Evolutionary conservation across 2,797 vertebrate genomes (phyloP).

Genomic region (Acanthurus leucopareius): DNA sequence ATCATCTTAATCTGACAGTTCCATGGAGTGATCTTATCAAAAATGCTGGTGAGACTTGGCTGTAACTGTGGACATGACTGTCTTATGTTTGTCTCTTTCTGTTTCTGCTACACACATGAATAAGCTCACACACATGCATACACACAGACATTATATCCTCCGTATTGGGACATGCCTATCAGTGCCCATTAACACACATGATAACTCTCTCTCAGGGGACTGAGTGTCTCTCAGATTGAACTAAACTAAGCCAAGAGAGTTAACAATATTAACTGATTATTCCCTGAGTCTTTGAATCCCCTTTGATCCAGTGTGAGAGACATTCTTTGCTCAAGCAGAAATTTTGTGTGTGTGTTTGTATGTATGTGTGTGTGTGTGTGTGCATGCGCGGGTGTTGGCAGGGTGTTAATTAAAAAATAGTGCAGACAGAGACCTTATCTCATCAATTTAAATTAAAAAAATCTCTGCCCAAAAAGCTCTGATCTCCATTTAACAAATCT

Average conservation of each 20-base stretch:
- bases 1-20: background rate
- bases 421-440: constrained; percentile 49
- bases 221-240: constrained; percentile 41
- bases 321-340: constrained; percentile 18
- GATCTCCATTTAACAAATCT: constrained; percentile 39
- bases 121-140: background rate
- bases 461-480: constrained; percentile 49
- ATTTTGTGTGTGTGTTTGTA: background rate
- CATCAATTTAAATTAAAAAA: constrained; percentile 42
- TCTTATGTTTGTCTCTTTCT: background rate
- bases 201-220: constrained; percentile 23
- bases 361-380: background rate
- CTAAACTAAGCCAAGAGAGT: constrained; percentile 7
- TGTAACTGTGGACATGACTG: background rate
- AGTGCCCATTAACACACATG: constrained; percentile 24
- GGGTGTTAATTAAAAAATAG: constrained; percentile 38
- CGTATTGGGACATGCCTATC: background rate
- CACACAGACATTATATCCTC: background rate
- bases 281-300: constrained; percentile 17
- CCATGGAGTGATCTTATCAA: background rate
- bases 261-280: constrained; percentile 29
- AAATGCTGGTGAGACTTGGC: background rate
- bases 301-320: constrained; percentile 42
- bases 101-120: background rate
- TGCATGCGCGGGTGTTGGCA: constrained; percentile 3